A percentile compares a stretch with the other conserved stretches of the same genome.
Conservation (phyloP, 2,888 invertebrate genomes). For the Muschampia plurimacula region DNA sequence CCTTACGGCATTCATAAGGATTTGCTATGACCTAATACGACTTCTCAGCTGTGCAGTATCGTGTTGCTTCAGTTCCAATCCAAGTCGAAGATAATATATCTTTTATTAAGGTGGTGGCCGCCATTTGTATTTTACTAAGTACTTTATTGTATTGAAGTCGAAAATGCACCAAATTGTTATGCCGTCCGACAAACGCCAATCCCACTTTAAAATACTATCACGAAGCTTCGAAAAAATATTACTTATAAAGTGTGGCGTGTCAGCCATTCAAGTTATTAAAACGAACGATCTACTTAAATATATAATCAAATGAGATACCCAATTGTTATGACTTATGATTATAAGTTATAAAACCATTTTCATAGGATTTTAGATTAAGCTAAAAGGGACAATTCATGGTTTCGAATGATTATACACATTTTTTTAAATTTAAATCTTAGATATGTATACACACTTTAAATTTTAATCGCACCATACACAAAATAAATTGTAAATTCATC, state of each 20-base stretch:
- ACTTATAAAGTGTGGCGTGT: background rate
- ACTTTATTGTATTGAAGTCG: too few species aligned
- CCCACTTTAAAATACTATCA: background rate
- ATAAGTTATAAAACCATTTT: background rate
- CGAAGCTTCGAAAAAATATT: slow-evolving; percentile 6
- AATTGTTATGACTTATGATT: slow-evolving; percentile 15
- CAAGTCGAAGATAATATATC: too few species aligned
- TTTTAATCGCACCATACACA: too few species aligned
- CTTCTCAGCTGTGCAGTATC: background rate
- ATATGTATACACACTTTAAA: too few species aligned
- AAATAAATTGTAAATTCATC: background rate
- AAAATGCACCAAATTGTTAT: too few species aligned
- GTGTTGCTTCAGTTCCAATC: background rate
- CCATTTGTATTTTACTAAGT: background rate
- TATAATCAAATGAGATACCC: slow-evolving; percentile 8
- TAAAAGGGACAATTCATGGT: background rate
- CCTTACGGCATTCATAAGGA: background rate
- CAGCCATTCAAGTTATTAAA: slow-evolving; percentile 1
- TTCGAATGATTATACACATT: background rate
- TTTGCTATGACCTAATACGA: background rate
- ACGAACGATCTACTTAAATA: slow-evolving; percentile 30
- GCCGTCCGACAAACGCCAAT: too few species aligned
- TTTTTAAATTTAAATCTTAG: too few species aligned
- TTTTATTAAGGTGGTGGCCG: too few species aligned
- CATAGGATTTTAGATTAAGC: background rate